Evolutionary conservation across 2,797 vertebrate genomes (phyloP).

Genomic region (Hylomyscus alleni): DNA sequence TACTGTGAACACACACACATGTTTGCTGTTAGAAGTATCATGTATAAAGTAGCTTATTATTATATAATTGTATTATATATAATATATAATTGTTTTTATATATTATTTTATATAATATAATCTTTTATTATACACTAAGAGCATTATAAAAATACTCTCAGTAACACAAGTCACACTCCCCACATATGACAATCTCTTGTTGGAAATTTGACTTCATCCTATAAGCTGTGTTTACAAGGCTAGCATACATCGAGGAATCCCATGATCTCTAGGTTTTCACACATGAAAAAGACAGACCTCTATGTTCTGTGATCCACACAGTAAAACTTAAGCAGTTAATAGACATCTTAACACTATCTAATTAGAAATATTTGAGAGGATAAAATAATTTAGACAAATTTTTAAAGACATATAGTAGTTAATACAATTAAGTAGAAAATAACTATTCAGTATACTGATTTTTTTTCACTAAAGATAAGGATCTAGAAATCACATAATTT

Average conservation of each 20-base stretch:
- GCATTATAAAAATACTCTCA: background rate
- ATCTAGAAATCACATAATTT: constrained; percentile 3
- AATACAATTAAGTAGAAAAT: constrained; percentile 5
- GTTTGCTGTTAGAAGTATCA: background rate
- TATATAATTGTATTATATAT: background rate
- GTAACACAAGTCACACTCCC: background rate
- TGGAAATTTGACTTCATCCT: constrained; percentile 36
- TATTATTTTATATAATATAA: background rate
- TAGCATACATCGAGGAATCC: background rate
- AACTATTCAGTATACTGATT: background rate
- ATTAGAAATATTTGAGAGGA: constrained; percentile 25
- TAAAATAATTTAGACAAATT: background rate
- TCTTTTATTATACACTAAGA: background rate
- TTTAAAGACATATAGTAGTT: background rate
- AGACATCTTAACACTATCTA: background rate
- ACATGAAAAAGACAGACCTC: background rate
- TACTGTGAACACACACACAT: background rate
- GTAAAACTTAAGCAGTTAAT: background rate
- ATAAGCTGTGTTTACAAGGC: constrained; percentile 18
- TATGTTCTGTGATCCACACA: background rate
- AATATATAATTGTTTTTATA: background rate
- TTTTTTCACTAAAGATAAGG: background rate
- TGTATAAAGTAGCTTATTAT: background rate
- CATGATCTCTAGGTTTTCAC: background rate
- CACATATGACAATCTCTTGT: background rate